Evolutionary conservation across 2,113 vertebrate species (phyloP), one percentile per base, ranked within the genome.

Genomic region (Oriolus oriolus): DNA sequence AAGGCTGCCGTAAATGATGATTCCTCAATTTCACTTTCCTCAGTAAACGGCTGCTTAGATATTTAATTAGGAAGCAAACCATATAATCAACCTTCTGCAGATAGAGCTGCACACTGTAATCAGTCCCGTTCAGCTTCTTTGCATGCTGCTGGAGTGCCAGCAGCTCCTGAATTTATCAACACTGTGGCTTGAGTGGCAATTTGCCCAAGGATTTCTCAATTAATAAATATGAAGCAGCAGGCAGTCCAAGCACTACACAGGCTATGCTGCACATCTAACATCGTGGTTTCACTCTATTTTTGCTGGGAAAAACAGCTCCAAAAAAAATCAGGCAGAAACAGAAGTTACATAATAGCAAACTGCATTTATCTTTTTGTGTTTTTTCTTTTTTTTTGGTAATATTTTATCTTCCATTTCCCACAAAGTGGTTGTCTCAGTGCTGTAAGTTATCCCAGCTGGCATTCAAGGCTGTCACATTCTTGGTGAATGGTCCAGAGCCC

Each of bases 61-160:
- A 85, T 92, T 96, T 95, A 97, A 95, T 96, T 96, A 95, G 86
- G 86, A 94, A 89, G 73, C 59, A 93, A 96, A 93, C 50, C 89
- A 78, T 86, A 86, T 89, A 95, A 95, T 95, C 92, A 95, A 75
- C 76, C 42, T 75, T 86, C 76, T 54, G 71, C 91, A 95, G 89
- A 78, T 70, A 82, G 54, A 91, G 70, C 65, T 89, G 57, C 35
- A 68, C 44, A 59, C 69, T 35, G 18, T 87, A 95, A 97, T 95
- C 93, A 68, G 87, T n/a, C 77, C 83, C 0, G 1, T 75, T 84
- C 96, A 95, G 83, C 80, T 87, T 75, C 83, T 95, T 95, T 94
- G 80, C 84, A 57, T 90, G 73, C 94, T 84, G 86, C 69, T 87
- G 80, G n/a, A 92, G 81, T 70, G 79, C 71, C 47, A 49, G 74